Conservation (phyloP, 2,888 invertebrate species). For the Ophion slaviceki region DNA sequence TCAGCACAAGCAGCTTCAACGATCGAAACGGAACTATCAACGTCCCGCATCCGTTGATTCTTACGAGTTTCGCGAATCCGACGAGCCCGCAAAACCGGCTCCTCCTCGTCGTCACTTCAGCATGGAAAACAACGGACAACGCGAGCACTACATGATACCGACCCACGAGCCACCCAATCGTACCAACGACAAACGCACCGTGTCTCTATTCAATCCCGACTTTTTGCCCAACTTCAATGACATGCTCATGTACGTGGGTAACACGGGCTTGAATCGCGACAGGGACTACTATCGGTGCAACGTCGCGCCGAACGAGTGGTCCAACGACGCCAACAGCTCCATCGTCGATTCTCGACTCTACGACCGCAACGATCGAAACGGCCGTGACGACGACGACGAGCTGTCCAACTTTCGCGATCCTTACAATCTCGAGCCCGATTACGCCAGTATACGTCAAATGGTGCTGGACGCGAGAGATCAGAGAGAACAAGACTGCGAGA, state of each 20-base stretch:
- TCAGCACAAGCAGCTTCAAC: slow-evolving; percentile 35
- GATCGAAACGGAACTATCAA: slow-evolving; percentile 47
- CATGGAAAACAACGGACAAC: slow-evolving; percentile 48
- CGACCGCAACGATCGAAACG: slow-evolving; percentile 27
- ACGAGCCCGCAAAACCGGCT: background rate
- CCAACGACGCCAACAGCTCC: slow-evolving; percentile 50
- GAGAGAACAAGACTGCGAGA: slow-evolving; percentile 65
- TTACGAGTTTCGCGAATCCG: slow-evolving; percentile 58
- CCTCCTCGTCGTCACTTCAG: slow-evolving; percentile 40
- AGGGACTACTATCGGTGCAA: slow-evolving; percentile 69
- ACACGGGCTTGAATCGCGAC: slow-evolving; percentile 69
- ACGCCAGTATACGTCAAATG: slow-evolving; percentile 62
- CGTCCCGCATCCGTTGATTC: slow-evolving; percentile 59
- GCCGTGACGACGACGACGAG: background rate
- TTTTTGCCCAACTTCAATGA: slow-evolving; percentile 81
- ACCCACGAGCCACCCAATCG: slow-evolving; percentile 67
- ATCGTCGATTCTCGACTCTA: slow-evolving; percentile 43
- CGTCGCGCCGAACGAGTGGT: slow-evolving; percentile 65
- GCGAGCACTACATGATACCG: slow-evolving; percentile 72
- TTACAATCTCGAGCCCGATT: slow-evolving; percentile 57
- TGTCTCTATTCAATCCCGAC: slow-evolving; percentile 80
- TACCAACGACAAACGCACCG: slow-evolving; percentile 70
- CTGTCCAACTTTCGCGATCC: slow-evolving; percentile 7
- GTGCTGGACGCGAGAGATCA: slow-evolving; percentile 33
- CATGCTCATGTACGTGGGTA: slow-evolving; percentile 78